Conservation (phyloP, 1,140 invertebrate genomes). For the Rhynchophorus ferrugineus region DNA sequence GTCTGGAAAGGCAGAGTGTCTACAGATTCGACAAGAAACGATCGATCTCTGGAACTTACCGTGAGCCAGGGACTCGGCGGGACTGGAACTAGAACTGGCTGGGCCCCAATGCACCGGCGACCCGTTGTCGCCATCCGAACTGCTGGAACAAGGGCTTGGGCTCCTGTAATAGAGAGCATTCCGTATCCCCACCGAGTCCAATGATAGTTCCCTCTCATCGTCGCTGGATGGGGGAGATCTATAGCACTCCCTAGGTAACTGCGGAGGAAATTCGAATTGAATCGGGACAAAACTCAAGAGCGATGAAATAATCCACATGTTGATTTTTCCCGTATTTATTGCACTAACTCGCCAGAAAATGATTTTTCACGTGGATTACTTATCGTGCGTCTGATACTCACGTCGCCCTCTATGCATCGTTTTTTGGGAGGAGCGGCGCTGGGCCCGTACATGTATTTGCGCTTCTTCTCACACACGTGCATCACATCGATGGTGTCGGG, state of each 20-base stretch:
- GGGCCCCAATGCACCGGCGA: slow-evolving; percentile 10
- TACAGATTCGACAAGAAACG: not conserved
- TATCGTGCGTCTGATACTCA: no score
- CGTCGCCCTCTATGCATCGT: slow-evolving; percentile 1
- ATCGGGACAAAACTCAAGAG: no score
- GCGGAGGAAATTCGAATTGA: no score
- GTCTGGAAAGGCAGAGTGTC: slow-evolving; percentile 17
- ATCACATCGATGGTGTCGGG: slow-evolving; percentile 2
- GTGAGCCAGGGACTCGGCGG: slow-evolving; percentile 2
- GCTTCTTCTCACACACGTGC: slow-evolving; percentile 8
- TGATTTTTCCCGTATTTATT: no score
- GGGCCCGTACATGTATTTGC: slow-evolving; percentile 5
- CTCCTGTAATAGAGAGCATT: slow-evolving; percentile 3
- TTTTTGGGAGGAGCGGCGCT: not conserved
- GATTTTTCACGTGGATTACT: no score
- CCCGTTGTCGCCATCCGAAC: slow-evolving; percentile 10
- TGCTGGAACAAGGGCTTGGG: slow-evolving; percentile 23
- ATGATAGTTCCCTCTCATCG: slow-evolving; percentile 15
- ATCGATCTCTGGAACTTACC: slow-evolving; percentile 8
- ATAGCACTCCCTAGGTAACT: slow-evolving; percentile 5
- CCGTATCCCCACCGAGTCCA: not conserved
- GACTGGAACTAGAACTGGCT: slow-evolving; percentile 11
- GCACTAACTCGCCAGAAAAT: no score
- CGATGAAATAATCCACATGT: no score
- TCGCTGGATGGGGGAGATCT: slow-evolving; percentile 19